A percentile compares a stretch with the other conserved stretches of the same genome.
phyloP scores from a whole-genome alignment of 2,797 vertebrate species.

The Darevskia mixta region DNA sequence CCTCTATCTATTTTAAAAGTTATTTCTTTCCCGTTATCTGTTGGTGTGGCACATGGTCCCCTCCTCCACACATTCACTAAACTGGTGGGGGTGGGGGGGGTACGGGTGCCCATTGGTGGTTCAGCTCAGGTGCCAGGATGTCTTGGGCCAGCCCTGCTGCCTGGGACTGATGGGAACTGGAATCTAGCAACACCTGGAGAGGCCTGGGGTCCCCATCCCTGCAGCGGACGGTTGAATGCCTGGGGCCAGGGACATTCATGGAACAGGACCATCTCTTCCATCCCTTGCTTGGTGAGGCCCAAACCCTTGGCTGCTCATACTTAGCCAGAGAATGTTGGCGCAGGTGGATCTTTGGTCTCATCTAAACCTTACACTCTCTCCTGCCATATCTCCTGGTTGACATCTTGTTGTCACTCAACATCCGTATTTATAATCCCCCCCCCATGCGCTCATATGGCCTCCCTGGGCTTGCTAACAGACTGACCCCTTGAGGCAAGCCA shows the following conservation, averaged over 20 bases:
- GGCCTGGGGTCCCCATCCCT: neutral
- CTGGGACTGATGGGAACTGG: neutral
- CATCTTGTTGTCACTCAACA: neutral
- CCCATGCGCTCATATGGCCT: neutral
- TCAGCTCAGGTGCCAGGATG: too few species aligned
- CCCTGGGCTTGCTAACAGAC: constrained; percentile 8
- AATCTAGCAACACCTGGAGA: neutral
- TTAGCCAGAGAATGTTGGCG: neutral
- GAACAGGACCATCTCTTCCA: neutral
- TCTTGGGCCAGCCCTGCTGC: too few species aligned
- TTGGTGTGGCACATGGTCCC: too few species aligned
- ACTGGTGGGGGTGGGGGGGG: too few species aligned
- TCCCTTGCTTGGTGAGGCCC: neutral
- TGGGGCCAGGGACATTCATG: too few species aligned
- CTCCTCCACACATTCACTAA: too few species aligned
- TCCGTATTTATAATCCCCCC: neutral
- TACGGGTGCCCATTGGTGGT: too few species aligned
- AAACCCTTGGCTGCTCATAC: neutral
- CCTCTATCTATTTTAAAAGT: too few species aligned
- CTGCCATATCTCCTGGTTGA: neutral
- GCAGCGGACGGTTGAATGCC: neutral
- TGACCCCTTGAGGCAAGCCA: constrained; percentile 21
- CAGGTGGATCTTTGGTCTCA: neutral
- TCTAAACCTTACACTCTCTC: neutral
- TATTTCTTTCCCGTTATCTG: too few species aligned